Evolutionary conservation across 2,888 invertebrate genomes (phyloP), one percentile per base, ranked within the genome.

Genomic region (Gari tellinella): DNA sequence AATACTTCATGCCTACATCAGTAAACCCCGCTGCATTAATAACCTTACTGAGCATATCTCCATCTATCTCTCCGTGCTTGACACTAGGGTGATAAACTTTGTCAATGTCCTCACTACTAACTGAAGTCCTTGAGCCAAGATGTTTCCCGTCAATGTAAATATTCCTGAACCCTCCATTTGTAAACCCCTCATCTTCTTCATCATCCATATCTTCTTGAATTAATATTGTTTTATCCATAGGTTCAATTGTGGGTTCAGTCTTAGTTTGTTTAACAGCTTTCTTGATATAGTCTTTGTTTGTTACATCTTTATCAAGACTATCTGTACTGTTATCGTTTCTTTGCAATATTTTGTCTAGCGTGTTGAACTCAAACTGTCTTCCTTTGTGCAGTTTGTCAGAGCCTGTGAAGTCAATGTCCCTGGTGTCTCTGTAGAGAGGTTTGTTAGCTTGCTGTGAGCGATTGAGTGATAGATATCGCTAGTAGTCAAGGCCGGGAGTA

Each of bases 101-200:
- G 31, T 31, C 31, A 10, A 10, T 10, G 10, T 31, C 31, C 10
- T 31, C 5, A 31, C 31, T 31, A 31, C 31, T 7, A 7, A 31
- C 31, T 7, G 31, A 31, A 10, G 4, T 31, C 31, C 31, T 4
- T 31, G 31, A 31, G 5, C 31, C 31, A 31, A 31, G 31, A 26
- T 45, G n/a, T 21, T 74, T 74, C 0, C 75, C 75, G 23, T 75
- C 75, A 26, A 75, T 69, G 25, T 75, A 63, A 7, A 65, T 45
- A 19, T 57, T 48, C 31, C 65, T 65, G 48, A 69, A 75, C 26
- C 58, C 69, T 2, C 45, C 41, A 48, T 64, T 73, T 2, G 56
- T 21, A 17, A 68, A 17, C 0, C 64, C 64, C 7, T 48, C 49
- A 19, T 38, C 48, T 37, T 37, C 21, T 17, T 53, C 63, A 19